Evolutionary conservation across 2,113 vertebrate species (phyloP), one percentile per base, ranked within the genome.

Genomic region (Stictonetta naevosa): DNA sequence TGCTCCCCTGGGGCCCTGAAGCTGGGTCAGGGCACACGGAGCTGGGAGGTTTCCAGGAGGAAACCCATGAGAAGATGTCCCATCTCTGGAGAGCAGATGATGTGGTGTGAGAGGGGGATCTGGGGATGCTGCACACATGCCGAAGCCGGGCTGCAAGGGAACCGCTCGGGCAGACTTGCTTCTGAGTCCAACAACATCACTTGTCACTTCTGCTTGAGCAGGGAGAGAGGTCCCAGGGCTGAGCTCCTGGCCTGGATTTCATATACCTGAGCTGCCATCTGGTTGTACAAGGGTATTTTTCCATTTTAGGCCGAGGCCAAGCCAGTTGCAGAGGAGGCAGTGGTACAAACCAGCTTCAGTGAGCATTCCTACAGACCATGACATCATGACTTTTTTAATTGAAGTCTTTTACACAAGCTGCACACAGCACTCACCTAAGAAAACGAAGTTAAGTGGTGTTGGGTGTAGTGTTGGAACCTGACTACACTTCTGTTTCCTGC

Each of bases 51-150:
- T 58, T 87, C 44, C 58, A 42, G 53, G 34, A 19, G 20, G 3
- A 66, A 11, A 56, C 22, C n/a, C 0, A 2, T 18, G 42, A 72
- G n/a, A 23, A 64, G 56, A 46, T 0, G 1, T n/a, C 73, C 31
- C 4, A 1, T 74, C 21, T 33, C 33, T n/a, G 50, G 22, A 12
- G 52, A 82, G 21, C 0, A 1, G 28, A n/a, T 1, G 1, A 68
- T 56, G 34, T 42, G n/a, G 68, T 58, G 55, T 3, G 1, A 55
- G 74, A 34, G 16, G 0, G 2, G 26, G 16, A 29, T 58, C 29
- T 48, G 44, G 7, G 44, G 19, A 13, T 36, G 67, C 60, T 13
- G 2, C 31, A 36, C 0, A 1, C 19, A 11, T 2, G 3, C 34
- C 2, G 0, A 29, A 55, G 13, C 53, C 14, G 9, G 28, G 53